Base-by-base conservation (phyloP, 2,888 invertebrate species). In the Pammene fasciana region DNA sequence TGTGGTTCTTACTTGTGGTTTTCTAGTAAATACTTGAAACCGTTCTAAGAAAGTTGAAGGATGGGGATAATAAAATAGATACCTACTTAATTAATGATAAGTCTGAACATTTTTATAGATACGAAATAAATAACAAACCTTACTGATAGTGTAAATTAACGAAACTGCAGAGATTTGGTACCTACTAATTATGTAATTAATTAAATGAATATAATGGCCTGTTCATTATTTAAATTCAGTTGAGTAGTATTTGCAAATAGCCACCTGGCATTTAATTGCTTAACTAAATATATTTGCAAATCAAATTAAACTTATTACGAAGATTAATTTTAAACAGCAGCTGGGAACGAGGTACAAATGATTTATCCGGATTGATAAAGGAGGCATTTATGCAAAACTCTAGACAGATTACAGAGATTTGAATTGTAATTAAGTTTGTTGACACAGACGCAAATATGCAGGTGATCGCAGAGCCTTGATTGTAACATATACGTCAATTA, bases 261-360 rank as follows among this genome's bases (percentile, higher is more conserved):
- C 48, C 14, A 50, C 38, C 50, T 62, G 50, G 41, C 50, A 36
- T 18, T 18, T 56, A 56, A 36, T 38, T 56, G 10, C 46, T 64
- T 16, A n/a, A 45, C 41, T 81, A 75, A 75, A 73, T 76, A 75
- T 73, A 88, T 87, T 89, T 86, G 88, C 87, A 88, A 89, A 88
- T 85, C 85, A 85, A 88, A 88, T 86, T 78, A 73, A 75, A 78
- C 73, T 79, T 82, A 85, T 83, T 82, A 72, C 79, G 76, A 79
- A 80, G 80, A 84, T 86, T 84, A 81, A 85, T 86, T 82, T 76
- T 75, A 79, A 82, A 79, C 81, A 78, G 80, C 84, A 82, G 79
- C 82, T 79, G 77, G 80, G 81, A 80, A 79, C 77, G 74, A 71
- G 76, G 73, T 78, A 81, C 78, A 79, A 84, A 81, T 86, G 83